Evolutionary conservation across 2,113 vertebrate genomes (phyloP), one percentile per base, ranked within the genome.

Genomic region (Phycodurus eques): DNA sequence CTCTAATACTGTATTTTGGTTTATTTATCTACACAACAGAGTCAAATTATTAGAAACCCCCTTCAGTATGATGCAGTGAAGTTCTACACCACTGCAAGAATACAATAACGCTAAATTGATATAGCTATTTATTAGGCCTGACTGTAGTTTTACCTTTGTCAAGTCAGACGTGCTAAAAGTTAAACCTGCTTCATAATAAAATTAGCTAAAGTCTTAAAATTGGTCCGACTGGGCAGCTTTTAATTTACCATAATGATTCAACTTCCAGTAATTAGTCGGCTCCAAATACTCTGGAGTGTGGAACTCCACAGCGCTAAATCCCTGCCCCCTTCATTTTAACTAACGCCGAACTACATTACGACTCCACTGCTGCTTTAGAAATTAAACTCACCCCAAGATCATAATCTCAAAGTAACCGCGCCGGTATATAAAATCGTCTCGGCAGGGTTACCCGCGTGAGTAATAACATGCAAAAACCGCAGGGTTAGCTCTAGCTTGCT

Each of bases 401-500:
- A 4, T 56, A 11, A 63, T 5, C 19, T n/a, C 61, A 47, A 47
- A 47, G 13, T 15, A 31, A 17, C 39, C 0, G 5, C 14, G 47
- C 8, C 3, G 1, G 2, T 39, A 43, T 35, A 53, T 49, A n/a
- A 5, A 4, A 57, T 7, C 9, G 1, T 2, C n/a, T 15, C n/a
- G 5, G n/a, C 31, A 27, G 2, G 27, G 5, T 66, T 64, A 17
- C 17, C 1, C 2, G 5, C n/a, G 14, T 1, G 10, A 8, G 1
- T 0, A 13, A 1, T 10, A 2, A 17, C 22, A 0, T 17, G 19
- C 10, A 74, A 46, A 62, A 64, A 22, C 60, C 63, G 49, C 71
- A 80, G 70, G 74, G 19, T 62, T 19, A 61, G 43, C 13, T 68
- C 68, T 84, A 83, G 27, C 71, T 17, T 61, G 83, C 80, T 85